These are phyloP conservation scores for Elgaria multicarinata DNA, from an alignment of 2,113 vertebrate genomes.

Conservation along the genomic window DNA sequence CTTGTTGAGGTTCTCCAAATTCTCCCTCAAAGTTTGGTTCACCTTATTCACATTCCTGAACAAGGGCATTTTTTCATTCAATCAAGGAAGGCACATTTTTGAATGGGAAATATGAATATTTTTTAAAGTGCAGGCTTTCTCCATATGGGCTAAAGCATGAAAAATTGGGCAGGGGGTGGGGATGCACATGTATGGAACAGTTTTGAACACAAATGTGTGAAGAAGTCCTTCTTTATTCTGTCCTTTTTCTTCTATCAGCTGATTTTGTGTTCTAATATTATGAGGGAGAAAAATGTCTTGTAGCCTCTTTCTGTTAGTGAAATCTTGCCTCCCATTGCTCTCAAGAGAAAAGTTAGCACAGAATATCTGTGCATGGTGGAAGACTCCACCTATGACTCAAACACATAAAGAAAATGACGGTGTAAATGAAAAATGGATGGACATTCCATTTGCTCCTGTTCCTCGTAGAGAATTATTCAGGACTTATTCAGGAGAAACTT, in stretches of 20 bases:
- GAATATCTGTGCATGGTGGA: not conserved
- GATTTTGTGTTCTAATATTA: not conserved
- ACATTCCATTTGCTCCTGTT: not conserved
- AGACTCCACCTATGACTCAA: not conserved
- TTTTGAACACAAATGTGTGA: not conserved
- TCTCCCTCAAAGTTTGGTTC: too few species aligned
- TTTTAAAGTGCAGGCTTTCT: too few species aligned
- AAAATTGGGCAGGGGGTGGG: too few species aligned
- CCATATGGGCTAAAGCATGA: too few species aligned
- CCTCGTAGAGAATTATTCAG: slow-evolving; percentile 26
- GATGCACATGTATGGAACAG: too few species aligned
- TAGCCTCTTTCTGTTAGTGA: not conserved
- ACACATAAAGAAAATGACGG: not conserved
- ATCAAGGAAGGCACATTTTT: too few species aligned
- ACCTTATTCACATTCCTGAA: too few species aligned
- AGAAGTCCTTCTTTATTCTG: not conserved
- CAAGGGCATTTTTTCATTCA: too few species aligned
- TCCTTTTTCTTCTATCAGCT: not conserved
- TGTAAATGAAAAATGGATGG: not conserved
- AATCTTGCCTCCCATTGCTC: not conserved
- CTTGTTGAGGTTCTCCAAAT: too few species aligned
- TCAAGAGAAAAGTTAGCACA: not conserved
- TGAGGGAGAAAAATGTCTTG: not conserved
- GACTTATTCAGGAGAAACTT: not conserved
- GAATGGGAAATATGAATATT: too few species aligned